A percentile compares a stretch with the other conserved stretches of the same genome.
Conservation (phyloP, 2,888 invertebrate species). For the Chloromyia formosa region DNA sequence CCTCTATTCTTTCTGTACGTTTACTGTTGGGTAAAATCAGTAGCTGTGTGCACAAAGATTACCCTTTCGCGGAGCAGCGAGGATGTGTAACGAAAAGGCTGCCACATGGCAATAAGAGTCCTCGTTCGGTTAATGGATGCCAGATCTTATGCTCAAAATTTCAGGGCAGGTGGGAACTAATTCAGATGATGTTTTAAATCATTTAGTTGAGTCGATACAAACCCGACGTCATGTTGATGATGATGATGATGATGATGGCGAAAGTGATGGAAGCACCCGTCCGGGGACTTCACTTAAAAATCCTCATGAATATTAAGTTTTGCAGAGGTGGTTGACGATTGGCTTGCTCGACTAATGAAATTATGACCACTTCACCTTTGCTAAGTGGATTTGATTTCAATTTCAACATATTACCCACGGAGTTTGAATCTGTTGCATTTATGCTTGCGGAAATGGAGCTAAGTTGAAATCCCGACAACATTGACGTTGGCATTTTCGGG, state of each 20-base stretch:
- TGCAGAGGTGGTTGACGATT: not conserved
- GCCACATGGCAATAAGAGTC: not conserved
- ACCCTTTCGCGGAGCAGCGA: too few relatives aligned
- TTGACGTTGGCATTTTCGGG: too few relatives aligned
- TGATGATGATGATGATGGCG: not conserved
- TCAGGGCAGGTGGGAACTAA: conserved; percentile 7
- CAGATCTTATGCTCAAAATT: not conserved
- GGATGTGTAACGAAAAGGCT: not conserved
- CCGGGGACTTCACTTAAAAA: not conserved
- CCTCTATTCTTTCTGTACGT: too few relatives aligned
- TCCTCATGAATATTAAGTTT: not conserved
- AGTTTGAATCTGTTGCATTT: too few relatives aligned
- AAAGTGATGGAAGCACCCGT: not conserved
- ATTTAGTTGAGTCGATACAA: not conserved
- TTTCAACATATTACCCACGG: too few relatives aligned
- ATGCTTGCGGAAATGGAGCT: too few relatives aligned
- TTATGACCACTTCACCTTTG: not conserved
- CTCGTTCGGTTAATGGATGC: conserved; percentile 2
- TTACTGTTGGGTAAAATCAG: too few relatives aligned
- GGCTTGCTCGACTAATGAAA: not conserved
- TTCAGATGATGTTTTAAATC: conserved; percentile 11
- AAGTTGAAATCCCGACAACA: too few relatives aligned
- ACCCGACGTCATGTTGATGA: not conserved
- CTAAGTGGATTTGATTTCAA: conserved; percentile 17
- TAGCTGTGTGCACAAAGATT: too few relatives aligned